A percentile compares a stretch with the other conserved stretches of the same genome.
phyloP scores from a whole-genome alignment of 2,113 vertebrate species.

The Sturnus vulgaris region DNA sequence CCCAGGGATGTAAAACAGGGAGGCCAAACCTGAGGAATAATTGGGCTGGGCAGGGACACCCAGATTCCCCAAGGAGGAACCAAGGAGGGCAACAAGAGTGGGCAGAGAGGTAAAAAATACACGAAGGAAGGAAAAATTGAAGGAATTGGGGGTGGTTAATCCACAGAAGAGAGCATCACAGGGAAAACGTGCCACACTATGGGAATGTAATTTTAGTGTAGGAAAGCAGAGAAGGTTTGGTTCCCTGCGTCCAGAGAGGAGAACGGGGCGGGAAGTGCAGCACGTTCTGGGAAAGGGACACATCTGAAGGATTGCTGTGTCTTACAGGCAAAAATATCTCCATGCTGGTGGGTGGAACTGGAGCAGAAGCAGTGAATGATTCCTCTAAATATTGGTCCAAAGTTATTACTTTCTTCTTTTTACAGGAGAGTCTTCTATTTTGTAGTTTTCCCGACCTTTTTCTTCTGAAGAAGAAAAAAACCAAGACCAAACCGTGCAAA shows the following conservation, averaged over 20 bases:
- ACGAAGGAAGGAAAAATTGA: neutral
- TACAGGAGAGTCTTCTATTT: neutral
- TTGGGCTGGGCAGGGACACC: neutral
- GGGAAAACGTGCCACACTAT: neutral
- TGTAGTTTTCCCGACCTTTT: neutral
- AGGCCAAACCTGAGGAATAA: neutral
- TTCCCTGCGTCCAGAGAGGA: neutral
- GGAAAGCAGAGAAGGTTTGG: neutral
- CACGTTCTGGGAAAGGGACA: neutral
- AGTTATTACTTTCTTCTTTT: neutral
- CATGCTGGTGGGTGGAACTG: neutral
- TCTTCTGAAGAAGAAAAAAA: neutral
- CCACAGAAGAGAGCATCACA: neutral
- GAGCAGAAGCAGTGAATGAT: neutral
- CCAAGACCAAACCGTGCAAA: neutral
- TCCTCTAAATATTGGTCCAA: neutral
- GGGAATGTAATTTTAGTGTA: neutral
- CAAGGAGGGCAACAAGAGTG: neutral
- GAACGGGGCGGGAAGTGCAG: neutral
- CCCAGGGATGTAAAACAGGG: too few species aligned
- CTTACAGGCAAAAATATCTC: neutral
- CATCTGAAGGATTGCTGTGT: neutral
- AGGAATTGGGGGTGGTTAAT: neutral
- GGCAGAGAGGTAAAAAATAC: neutral
- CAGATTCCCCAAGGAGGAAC: neutral